A percentile compares a stretch with the other conserved stretches of the same genome.
phyloP scores from a whole-genome alignment of 1,140 invertebrate genomes.

The Calosoma granatense region DNA sequence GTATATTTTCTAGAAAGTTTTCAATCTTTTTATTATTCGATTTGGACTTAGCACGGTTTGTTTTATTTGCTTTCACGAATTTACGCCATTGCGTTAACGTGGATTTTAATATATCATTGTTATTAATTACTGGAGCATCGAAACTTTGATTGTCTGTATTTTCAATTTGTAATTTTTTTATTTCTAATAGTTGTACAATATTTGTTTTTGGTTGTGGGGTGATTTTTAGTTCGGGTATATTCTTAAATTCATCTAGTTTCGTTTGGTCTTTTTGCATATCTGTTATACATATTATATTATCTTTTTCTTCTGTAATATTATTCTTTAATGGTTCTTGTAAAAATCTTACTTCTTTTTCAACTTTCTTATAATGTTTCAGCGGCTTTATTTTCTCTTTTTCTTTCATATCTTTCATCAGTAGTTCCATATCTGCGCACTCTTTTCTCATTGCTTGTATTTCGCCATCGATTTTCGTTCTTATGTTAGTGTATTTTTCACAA shows the following conservation, averaged over 20 bases:
- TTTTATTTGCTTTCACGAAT: not conserved
- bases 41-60: not conserved
- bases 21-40: slow-evolving; percentile 14
- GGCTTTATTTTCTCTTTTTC: not conserved
- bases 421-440: too few species aligned
- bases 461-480: too few species aligned
- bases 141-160: not conserved
- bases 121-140: too few species aligned
- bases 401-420: not conserved
- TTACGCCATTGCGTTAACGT: slow-evolving; percentile 7
- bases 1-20: slow-evolving; percentile 15
- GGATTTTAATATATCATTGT: slow-evolving; percentile 2
- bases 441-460: too few species aligned
- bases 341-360: too few species aligned
- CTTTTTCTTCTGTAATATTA: too few species aligned
- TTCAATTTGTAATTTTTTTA: not conserved
- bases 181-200: not conserved
- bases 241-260: not conserved
- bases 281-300: too few species aligned
- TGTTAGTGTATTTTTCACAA: too few species aligned
- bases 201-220: not conserved
- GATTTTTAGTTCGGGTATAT: not conserved
- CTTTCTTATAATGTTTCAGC: too few species aligned
- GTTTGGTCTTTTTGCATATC: too few species aligned
- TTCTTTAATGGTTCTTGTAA: too few species aligned